Evolutionary conservation across 2,113 vertebrate species (phyloP).

Genomic region (Aplodontia rufa): DNA sequence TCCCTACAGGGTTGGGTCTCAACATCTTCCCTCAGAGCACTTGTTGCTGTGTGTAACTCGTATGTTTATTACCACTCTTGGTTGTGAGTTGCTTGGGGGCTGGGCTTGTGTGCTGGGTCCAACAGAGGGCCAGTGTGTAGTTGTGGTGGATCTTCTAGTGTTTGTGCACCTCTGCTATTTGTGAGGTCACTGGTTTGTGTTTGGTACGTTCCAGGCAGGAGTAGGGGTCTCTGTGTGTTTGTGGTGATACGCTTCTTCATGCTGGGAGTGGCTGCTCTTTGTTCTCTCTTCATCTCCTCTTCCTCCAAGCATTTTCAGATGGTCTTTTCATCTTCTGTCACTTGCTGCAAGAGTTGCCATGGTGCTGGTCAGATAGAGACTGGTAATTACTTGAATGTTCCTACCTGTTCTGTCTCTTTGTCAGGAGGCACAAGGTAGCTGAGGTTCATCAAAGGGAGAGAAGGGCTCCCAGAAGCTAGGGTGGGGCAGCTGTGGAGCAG

Average conservation of each 20-base stretch:
- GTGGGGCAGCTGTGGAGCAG: background rate
- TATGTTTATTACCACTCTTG: background rate
- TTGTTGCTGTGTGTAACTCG: background rate
- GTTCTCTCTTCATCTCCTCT: background rate
- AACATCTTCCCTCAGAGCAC: background rate
- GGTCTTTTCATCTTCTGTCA: background rate
- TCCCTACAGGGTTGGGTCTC: background rate
- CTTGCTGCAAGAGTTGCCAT: background rate
- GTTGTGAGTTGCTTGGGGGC: background rate
- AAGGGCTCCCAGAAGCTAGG: background rate
- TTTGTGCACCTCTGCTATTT: background rate
- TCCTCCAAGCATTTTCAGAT: background rate
- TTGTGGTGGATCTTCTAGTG: background rate
- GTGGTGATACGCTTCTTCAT: background rate
- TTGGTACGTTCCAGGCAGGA: background rate
- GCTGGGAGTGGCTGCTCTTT: fast-evolving
- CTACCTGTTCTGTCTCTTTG: background rate
- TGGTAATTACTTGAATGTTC: background rate
- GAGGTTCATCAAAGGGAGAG: no score
- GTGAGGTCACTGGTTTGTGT: background rate
- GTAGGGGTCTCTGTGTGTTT: background rate
- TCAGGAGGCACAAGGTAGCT: background rate
- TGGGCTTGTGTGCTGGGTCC: background rate
- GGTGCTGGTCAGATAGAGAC: background rate
- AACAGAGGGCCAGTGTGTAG: background rate